Evolutionary conservation across 2,797 vertebrate species (phyloP).

Genomic region (Dendrocincla tyrannina): DNA sequence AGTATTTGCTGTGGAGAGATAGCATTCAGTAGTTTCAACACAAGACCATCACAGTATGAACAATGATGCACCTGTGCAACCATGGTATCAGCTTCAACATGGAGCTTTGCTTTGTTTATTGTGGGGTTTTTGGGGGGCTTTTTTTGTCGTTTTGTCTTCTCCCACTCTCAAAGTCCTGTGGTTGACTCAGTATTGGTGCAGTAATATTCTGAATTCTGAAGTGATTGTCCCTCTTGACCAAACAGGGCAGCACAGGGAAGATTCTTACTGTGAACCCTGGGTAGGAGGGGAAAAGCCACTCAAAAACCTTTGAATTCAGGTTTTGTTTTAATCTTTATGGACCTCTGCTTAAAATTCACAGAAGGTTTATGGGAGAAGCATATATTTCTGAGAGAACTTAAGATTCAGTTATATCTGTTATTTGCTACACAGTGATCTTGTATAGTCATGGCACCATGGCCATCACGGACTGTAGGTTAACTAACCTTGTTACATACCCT

Average conservation of each 20-base stretch:
- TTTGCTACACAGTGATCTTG: neutral
- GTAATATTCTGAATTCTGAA: neutral
- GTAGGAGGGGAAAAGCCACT: neutral
- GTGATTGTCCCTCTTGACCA: neutral
- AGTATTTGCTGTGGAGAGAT: neutral
- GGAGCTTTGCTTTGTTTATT: neutral
- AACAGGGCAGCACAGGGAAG: neutral
- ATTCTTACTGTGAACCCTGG: neutral
- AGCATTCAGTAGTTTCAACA: neutral
- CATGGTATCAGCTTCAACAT: fast-evolving
- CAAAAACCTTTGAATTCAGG: neutral
- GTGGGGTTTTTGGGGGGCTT: neutral
- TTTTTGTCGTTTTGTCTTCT: neutral
- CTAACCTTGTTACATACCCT: neutral
- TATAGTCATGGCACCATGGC: neutral
- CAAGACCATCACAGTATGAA: neutral
- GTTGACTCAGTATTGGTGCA: neutral
- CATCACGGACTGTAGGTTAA: neutral
- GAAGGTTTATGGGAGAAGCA: neutral
- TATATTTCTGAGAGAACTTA: neutral
- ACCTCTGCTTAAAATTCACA: neutral
- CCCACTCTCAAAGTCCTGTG: neutral
- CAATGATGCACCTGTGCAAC: neutral
- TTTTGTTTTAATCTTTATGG: neutral
- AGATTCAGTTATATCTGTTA: neutral